phyloP scores from a whole-genome alignment of 2,113 vertebrate genomes.

The Ahaetulla prasina region DNA sequence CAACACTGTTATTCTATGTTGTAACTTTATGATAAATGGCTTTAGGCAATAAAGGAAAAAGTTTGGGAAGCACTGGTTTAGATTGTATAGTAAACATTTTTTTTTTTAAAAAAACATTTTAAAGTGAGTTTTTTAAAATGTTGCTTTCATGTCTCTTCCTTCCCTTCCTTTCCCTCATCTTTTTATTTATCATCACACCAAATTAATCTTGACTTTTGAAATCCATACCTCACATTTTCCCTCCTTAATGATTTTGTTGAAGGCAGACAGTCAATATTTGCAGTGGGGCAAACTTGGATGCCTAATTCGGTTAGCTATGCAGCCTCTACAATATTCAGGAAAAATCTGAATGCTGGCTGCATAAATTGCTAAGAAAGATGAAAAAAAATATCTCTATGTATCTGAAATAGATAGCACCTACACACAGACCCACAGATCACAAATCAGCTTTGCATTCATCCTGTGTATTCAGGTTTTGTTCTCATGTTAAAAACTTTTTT shows the following conservation, averaged over 20 bases:
- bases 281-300: conserved; percentile 50
- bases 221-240: conserved; percentile 33
- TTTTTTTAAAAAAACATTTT: not conserved
- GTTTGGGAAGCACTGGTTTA: not conserved
- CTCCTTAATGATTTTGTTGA: conserved; percentile 34
- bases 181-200: conserved; percentile 40
- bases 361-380: conserved; percentile 20
- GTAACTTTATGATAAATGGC: not conserved
- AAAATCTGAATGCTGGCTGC: conserved; percentile 26
- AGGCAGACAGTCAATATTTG: conserved; percentile 57
- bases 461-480: conserved; percentile 40
- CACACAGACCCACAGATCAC: not conserved
- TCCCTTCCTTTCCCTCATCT: not conserved
- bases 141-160: not conserved
- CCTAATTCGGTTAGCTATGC: conserved; percentile 41
- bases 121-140: not conserved
- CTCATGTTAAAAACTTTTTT: conserved; percentile 37
- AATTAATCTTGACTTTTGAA: conserved; percentile 39
- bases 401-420: not conserved
- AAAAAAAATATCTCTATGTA: conserved; percentile 39
- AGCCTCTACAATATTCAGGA: conserved; percentile 32
- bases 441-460: conserved; percentile 43
- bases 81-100: not conserved
- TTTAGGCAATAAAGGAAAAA: not conserved
- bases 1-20: not conserved